Percentiles rank a stretch among this genome's conserved stretches.
Conservation (phyloP, 2,888 invertebrate species). For the Rhodophaea formosa region DNA sequence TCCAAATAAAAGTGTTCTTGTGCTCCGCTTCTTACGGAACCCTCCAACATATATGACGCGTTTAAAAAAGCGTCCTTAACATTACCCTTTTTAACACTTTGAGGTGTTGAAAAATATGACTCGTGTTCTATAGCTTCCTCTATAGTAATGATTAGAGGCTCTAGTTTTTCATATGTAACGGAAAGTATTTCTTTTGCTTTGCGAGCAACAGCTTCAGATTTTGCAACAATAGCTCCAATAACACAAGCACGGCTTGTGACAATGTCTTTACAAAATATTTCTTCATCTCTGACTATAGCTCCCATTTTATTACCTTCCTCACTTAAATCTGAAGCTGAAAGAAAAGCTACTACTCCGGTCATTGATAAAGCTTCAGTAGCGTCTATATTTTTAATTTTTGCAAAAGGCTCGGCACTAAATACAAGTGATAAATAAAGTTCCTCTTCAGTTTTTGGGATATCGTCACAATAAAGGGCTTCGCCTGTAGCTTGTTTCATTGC, state of each 20-base stretch:
- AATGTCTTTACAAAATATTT: conserved; percentile 87
- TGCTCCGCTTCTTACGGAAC: conserved; percentile 86
- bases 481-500: conserved; percentile 94
- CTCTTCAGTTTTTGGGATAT: conserved; percentile 86
- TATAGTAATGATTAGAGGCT: conserved; percentile 91
- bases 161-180: conserved; percentile 88
- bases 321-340: conserved; percentile 87
- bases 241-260: conserved; percentile 90
- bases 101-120: conserved; percentile 84
- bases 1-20: conserved; percentile 97
- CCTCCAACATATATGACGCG: conserved; percentile 85
- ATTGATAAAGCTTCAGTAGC: conserved; percentile 85
- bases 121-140: conserved; percentile 90
- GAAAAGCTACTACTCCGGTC: conserved; percentile 90
- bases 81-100: conserved; percentile 83
- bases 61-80: conserved; percentile 83
- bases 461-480: conserved; percentile 95
- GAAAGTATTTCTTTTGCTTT: conserved; percentile 88
- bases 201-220: conserved; percentile 88
- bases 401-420: conserved; percentile 89
- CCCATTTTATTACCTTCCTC: conserved; percentile 84
- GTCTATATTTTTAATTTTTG: conserved; percentile 89
- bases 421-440: conserved; percentile 91
- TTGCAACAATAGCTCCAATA: conserved; percentile 89
- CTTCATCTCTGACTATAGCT: conserved; percentile 88